Evolutionary conservation across 2,797 vertebrate species (phyloP).

Genomic region (Poliocrania exsul): DNA sequence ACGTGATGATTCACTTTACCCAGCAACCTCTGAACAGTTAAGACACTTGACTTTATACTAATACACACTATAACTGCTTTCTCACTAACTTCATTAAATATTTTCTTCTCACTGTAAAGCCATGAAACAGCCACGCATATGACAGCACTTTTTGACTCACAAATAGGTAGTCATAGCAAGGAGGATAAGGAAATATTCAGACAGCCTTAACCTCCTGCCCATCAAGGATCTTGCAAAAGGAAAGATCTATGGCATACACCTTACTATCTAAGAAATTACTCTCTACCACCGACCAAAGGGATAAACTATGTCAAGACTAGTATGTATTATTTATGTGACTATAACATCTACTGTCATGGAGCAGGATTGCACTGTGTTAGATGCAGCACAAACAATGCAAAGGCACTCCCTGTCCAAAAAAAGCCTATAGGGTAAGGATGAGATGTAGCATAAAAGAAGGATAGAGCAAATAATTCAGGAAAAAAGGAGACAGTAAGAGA

Average conservation of each 20-base stretch:
- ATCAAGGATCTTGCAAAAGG: not conserved
- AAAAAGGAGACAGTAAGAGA: not conserved
- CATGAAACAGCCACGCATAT: not conserved
- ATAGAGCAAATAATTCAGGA: not conserved
- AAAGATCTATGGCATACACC: not conserved
- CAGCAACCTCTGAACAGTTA: not conserved
- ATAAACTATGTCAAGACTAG: not conserved
- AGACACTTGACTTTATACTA: not conserved
- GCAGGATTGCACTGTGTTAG: fast-evolving
- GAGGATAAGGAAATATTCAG: not conserved
- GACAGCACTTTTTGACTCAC: not conserved
- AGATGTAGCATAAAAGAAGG: not conserved
- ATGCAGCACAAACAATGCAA: not conserved
- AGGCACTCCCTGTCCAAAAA: not conserved
- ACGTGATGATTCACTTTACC: not conserved
- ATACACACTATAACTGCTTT: not conserved
- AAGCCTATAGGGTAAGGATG: not conserved
- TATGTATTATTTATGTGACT: not conserved
- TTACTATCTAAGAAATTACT: not conserved
- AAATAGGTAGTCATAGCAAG: not conserved
- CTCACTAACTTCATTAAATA: not conserved
- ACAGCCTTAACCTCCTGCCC: not conserved
- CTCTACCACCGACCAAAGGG: not conserved
- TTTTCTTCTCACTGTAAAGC: not conserved
- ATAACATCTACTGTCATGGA: not conserved